Base-by-base conservation (phyloP, 2,888 invertebrate species). In the Ecliptopera silaceata region DNA sequence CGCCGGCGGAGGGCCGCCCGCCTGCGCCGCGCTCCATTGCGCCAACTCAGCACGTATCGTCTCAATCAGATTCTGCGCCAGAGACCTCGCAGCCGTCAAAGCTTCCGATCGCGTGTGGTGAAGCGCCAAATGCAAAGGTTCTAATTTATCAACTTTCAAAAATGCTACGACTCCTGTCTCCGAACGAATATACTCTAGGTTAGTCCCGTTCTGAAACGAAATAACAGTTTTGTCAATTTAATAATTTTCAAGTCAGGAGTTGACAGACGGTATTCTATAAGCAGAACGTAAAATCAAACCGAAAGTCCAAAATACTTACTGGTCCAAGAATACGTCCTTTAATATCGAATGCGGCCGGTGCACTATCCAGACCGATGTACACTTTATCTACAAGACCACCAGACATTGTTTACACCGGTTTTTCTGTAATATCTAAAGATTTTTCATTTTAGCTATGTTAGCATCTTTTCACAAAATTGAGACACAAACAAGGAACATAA, bases 101-200 rank as follows among this genome's bases (percentile, higher is more conserved):
- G 94, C 94, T 69, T 94, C 93, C 20, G 93, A 91, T 69, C 94
- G 93, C 10, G 94, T 93, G 87, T 96, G 96, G 74, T 96, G 95
- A 66, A 96, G 89, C 66, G 94, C 94, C 67, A 96, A 91, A 85
- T 96, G 95, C 73, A 96, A 87, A 1, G 96, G 95, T 75, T 96
- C 96, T 46, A 84, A 78, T 61, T 95, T 95, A 62, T 90, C 91
- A 44, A 95, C 95, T 72, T 95, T 92, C 63, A 96, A 83, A 10
- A 95, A 94, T 32, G 96, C 95, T 64, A 94, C 94, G 3, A 95
- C 95, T 20, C 96, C 95, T 3, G 96, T 96, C 83, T 96, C 96
- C 49, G 93, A 94, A 65, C 95, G 91, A 66, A 96, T 96, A 69
- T 96, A 96, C 71, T 95, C 93, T 71, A 96, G 90, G 84, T 95